These are phyloP conservation scores for Papilio xuthus DNA, from an alignment of 1,140 invertebrate species.

Conservation along the genomic window DNA sequence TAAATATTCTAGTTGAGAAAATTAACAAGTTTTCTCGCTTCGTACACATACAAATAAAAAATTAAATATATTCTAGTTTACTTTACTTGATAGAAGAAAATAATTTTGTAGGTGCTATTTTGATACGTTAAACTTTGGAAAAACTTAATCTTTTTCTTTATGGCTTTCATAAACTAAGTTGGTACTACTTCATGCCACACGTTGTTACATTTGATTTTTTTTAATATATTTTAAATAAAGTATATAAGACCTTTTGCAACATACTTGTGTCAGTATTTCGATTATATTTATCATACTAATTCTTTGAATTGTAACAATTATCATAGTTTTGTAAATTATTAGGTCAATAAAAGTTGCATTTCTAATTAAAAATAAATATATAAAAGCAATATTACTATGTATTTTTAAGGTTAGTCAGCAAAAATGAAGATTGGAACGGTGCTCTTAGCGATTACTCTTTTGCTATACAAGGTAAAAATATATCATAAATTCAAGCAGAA, in stretches of 20 bases:
- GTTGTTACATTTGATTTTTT: neutral
- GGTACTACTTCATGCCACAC: neutral
- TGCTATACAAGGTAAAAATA: slow-evolving; percentile 27
- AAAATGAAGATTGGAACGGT: slow-evolving; percentile 28
- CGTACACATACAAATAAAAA: too few relatives aligned
- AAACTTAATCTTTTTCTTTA: too few relatives aligned
- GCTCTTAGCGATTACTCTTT: neutral
- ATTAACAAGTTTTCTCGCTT: too few relatives aligned
- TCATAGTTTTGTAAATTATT: slow-evolving; percentile 30
- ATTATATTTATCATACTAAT: slow-evolving; percentile 4
- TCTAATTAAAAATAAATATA: slow-evolving; percentile 17
- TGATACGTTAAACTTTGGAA: too few relatives aligned
- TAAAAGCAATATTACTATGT: slow-evolving; percentile 18
- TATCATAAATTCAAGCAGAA: neutral
- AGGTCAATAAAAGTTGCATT: neutral
- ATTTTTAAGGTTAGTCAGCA: neutral
- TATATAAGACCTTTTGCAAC: neutral
- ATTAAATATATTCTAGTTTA: too few relatives aligned
- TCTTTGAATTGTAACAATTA: slow-evolving; percentile 30
- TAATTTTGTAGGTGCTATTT: too few relatives aligned
- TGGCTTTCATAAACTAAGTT: neutral
- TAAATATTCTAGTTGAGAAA: too few relatives aligned
- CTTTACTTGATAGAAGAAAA: too few relatives aligned
- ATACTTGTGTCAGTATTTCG: neutral
- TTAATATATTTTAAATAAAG: neutral